Conservation (phyloP, 2,888 invertebrate genomes). For the Minunthozetes semirufus region DNA sequence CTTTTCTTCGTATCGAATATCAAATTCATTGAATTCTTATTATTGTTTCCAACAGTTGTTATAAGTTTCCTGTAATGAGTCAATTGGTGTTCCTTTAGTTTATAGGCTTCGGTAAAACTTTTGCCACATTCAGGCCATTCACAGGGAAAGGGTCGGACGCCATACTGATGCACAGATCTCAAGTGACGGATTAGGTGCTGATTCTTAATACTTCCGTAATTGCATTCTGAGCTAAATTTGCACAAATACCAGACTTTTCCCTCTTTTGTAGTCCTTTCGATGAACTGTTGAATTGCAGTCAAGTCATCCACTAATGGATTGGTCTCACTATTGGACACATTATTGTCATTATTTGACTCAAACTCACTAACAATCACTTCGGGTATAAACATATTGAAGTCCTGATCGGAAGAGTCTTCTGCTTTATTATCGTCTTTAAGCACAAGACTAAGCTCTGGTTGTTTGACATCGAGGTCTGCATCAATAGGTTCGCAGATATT, state of each 20-base stretch:
- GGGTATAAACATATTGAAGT: constrained; percentile 21
- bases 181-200: constrained; percentile 83
- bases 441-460: background rate
- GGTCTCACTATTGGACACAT: background rate
- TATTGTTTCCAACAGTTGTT: constrained; percentile 2
- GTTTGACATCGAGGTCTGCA: background rate
- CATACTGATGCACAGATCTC: constrained; percentile 61
- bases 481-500: constrained; percentile 16
- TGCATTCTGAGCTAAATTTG: background rate
- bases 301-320: background rate
- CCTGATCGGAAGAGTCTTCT: background rate
- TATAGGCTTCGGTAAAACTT: constrained; percentile 85
- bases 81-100: constrained; percentile 83
- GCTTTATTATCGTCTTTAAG: background rate
- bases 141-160: constrained; percentile 76
- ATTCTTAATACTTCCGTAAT: constrained; percentile 51
- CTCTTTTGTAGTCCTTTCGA: background rate
- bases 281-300: background rate
- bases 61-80: constrained; percentile 57
- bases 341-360: constrained; percentile 12
- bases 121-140: constrained; percentile 67
- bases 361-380: constrained; percentile 19
- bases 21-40: constrained; percentile 9
- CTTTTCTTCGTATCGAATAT: constrained; percentile 19
- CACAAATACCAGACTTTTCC: background rate